Percentiles rank a stretch among this genome's conserved stretches.
These are phyloP conservation scores for Tapera naevia DNA, from an alignment of 2,797 vertebrate species.

Conservation along the genomic window DNA sequence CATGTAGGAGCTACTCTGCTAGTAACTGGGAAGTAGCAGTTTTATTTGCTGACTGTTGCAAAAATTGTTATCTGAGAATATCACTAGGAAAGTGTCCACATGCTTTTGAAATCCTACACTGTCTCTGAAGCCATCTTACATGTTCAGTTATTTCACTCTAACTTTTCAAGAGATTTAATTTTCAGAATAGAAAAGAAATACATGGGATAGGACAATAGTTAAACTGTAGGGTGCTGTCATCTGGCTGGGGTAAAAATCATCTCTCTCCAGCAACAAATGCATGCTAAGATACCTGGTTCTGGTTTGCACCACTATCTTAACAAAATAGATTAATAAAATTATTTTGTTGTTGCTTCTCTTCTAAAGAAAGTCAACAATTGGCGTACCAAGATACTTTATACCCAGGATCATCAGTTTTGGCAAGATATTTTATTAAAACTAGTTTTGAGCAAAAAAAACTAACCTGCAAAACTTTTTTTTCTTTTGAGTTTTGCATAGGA, in stretches of 20 bases:
- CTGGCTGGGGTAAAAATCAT: background rate
- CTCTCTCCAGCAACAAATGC: background rate
- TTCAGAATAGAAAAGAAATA: background rate
- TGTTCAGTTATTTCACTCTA: background rate
- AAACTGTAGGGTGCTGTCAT: background rate
- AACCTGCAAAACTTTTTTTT: constrained; percentile 66
- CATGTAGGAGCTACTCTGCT: background rate
- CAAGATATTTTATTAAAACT: background rate
- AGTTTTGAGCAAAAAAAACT: background rate
- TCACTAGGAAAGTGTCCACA: background rate
- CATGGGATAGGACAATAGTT: background rate
- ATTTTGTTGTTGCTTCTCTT: background rate
- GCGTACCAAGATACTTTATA: background rate
- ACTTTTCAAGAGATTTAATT: background rate
- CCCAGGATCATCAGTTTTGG: background rate
- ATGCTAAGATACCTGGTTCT: background rate
- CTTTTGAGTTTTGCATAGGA: constrained; percentile 50
- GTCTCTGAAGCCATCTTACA: background rate
- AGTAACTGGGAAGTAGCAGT: background rate
- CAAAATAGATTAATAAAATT: background rate
- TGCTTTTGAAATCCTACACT: background rate
- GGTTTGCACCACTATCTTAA: background rate
- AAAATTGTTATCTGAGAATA: background rate
- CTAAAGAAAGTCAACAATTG: background rate
- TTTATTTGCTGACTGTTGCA: background rate